Conservation (phyloP, 2,888 invertebrate species). For the Euzophera pinguis region DNA sequence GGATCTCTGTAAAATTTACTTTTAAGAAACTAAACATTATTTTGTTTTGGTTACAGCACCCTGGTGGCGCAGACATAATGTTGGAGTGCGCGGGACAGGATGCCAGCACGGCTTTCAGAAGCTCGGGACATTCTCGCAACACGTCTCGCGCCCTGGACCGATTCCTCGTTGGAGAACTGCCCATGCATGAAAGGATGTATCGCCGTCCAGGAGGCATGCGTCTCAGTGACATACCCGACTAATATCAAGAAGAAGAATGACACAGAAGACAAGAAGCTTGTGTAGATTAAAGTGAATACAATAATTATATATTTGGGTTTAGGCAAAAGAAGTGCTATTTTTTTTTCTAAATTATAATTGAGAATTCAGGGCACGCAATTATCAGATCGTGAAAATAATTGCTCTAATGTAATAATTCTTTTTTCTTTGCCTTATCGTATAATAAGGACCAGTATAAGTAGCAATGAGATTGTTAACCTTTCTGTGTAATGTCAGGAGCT, state of each 20-base stretch:
- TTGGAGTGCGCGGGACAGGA: slow-evolving; percentile 92
- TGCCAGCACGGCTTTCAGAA: slow-evolving; percentile 89
- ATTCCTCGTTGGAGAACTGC: slow-evolving; percentile 88
- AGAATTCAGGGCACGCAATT: background rate
- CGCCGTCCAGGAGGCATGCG: slow-evolving; percentile 81
- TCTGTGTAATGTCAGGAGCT: slow-evolving; percentile 19
- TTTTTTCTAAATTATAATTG: background rate
- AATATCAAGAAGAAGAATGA: slow-evolving; percentile 15
- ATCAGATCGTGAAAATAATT: background rate
- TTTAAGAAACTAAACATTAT: background rate
- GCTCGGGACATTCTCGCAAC: slow-evolving; percentile 86
- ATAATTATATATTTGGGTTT: background rate
- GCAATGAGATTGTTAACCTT: slow-evolving; percentile 22
- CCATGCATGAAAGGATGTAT: slow-evolving; percentile 86
- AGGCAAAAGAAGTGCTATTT: background rate
- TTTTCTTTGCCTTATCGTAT: slow-evolving; percentile 10
- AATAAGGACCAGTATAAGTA: slow-evolving; percentile 12
- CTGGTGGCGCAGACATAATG: slow-evolving; percentile 90
- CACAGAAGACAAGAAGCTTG: too few relatives aligned
- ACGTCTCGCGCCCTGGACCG: slow-evolving; percentile 83
- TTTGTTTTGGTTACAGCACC: slow-evolving; percentile 80
- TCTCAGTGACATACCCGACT: slow-evolving; percentile 79
- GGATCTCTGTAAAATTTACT: too few relatives aligned
- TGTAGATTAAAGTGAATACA: too few relatives aligned
- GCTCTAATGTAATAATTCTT: background rate